Percentiles rank a stretch among this genome's conserved stretches.
Conservation (phyloP, 2,888 invertebrate genomes). For the Acanthosepion pharaonis region DNA sequence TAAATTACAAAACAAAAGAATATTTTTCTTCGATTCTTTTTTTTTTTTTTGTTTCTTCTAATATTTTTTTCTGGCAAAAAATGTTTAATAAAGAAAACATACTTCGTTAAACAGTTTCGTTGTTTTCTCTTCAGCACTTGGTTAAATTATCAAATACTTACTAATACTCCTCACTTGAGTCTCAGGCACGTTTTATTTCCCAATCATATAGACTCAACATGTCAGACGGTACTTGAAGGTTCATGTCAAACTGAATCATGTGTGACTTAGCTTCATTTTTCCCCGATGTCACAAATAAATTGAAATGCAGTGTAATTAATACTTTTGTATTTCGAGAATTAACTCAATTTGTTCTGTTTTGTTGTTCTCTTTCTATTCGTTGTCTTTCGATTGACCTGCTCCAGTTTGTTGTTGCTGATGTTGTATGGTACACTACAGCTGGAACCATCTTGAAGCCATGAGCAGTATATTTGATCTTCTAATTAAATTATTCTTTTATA, state of each 20-base stretch:
- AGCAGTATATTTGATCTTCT: constrained; percentile 12
- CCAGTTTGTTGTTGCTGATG: background rate
- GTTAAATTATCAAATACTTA: background rate
- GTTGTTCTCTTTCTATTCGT: background rate
- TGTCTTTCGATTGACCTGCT: background rate
- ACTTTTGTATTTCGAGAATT: constrained; percentile 33
- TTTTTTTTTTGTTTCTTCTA: too few relatives aligned
- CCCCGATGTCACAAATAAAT: background rate
- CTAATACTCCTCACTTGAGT: background rate
- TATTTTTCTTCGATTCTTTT: too few relatives aligned
- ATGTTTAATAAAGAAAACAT: too few relatives aligned
- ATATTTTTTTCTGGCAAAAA: too few relatives aligned
- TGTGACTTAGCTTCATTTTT: background rate
- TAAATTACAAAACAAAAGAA: too few relatives aligned
- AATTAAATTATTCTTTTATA: background rate
- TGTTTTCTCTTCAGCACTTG: background rate
- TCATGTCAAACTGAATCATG: background rate
- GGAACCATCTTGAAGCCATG: background rate
- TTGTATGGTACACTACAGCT: background rate
- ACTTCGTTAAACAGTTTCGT: too few relatives aligned
- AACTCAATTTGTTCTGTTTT: background rate
- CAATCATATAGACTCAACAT: background rate
- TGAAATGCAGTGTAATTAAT: constrained; percentile 33
- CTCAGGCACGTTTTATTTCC: background rate
- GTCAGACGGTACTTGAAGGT: background rate